Evolutionary conservation across 2,797 vertebrate species (phyloP), one percentile per base, ranked within the genome.

Genomic region (Agapornis canus): DNA sequence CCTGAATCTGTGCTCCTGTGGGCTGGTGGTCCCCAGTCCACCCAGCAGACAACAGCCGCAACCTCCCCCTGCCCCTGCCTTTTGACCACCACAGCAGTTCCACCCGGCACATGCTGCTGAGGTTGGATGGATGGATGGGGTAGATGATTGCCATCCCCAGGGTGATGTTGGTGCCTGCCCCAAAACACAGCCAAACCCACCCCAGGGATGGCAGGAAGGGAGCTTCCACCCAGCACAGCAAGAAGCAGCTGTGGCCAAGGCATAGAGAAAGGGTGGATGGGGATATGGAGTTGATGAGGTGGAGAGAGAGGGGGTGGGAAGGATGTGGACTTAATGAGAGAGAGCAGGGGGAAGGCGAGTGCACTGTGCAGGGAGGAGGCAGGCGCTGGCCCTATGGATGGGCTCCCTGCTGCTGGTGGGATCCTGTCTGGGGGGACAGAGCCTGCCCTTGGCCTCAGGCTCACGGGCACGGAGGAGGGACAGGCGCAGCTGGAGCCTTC

Each of bases 351-450:
- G 13, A 71, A 71, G 27, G 54, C 20, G 35, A 39, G 10, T 18
- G 45, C 43, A 16, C 57, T 64, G 65, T 1, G 2, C 8, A 29
- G 47, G 71, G 68, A 87, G n/a, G 45, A 86, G 40, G 29, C 0
- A 2, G n/a, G 13, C 1, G 7, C 81, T 71, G 35, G 40, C 11
- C 39, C 19, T 2, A 6, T 0, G 1, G 20, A 17, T 3, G 2
- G 68, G 35, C 7, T 80, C 37, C 42, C 78, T 66, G 31, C 40
- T 89, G 21, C 35, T 25, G 52, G 32, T 2, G 5, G 39, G 59
- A 78, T 18, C 32, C 82, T 63, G 40, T 37, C 9, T 2, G 5
- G 39, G 13, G 16, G 37, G 32, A 71, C 49, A 82, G 42, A 82
- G 32, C 11, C 54, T 52, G 39, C 26, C 68, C 54, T 39, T 27